Evolutionary conservation across 2,797 vertebrate genomes (phyloP).

Genomic region (Buceros bicornis): DNA sequence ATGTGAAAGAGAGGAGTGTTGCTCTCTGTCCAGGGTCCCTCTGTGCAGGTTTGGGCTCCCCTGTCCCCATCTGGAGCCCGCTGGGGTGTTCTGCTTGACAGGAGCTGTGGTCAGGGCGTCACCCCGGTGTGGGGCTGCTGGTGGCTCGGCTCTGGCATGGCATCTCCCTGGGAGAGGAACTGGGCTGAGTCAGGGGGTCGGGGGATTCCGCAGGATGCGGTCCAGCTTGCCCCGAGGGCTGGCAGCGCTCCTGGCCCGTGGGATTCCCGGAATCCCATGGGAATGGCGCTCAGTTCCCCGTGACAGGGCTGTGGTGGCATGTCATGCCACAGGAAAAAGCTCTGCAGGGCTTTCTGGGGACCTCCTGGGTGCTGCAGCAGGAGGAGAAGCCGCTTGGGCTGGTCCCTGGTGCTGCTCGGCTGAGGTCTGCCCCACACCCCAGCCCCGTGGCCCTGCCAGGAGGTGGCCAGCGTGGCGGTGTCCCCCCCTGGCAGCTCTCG

Average conservation of each 20-base stretch:
- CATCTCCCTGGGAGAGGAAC: not conserved
- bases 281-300: not conserved
- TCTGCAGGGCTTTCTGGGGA: not conserved
- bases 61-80: not conserved
- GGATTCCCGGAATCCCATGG: rapidly evolving
- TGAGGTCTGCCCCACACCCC: not conserved
- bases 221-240: not conserved
- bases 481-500: not conserved
- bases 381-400: not conserved
- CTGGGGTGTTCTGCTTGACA: rapidly evolving
- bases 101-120: rapidly evolving
- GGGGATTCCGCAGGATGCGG: rapidly evolving
- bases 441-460: not conserved
- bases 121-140: rapidly evolving
- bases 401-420: not conserved
- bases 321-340: not conserved
- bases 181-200: not conserved
- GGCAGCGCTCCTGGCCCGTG: rapidly evolving
- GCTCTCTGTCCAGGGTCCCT: not conserved
- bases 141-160: not conserved
- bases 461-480: rapidly evolving
- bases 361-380: not conserved
- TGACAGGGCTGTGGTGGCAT: rapidly evolving
- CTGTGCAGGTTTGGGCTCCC: not conserved
- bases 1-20: not conserved